Evolutionary conservation across 2,888 invertebrate species (phyloP), one percentile per base, ranked within the genome.

Genomic region (Noctua pronuba): DNA sequence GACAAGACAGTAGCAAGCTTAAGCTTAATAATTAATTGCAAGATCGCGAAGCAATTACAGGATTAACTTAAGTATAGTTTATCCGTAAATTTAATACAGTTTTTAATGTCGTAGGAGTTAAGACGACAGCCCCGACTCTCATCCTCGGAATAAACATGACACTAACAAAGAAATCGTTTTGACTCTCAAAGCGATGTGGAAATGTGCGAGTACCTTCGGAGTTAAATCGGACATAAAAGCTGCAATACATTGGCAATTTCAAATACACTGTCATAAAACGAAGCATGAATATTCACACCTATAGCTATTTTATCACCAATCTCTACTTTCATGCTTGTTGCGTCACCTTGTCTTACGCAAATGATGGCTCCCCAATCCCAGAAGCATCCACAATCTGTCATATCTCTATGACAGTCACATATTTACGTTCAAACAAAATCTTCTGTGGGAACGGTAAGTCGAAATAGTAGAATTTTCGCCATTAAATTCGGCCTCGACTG

Each of bases 391-490:
- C 88, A 89, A 92, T 91, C 88, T 92, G 90, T 93, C 90, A 86
- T 88, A 89, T 91, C 91, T 91, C 92, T 92, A 92, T 91, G 91
- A 92, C 90, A 91, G 89, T 84, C 78, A 31, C 79, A 88, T 89
- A 85, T 85, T 85, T 85, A 85, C 73, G 70, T 82, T 78, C 85
- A 79, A 87, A 82, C 80, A 86, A 76, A 73, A 74, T 85, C 80
- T 80, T 86, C 86, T 91, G 94, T 95, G 95, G 93, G 95, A 95
- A 94, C 90, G 80, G 79, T 86, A 90, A 95, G 94, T 92, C 90
- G 95, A 93, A 95, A 95, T 90, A 90, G 88, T 91, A 90, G 92
- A 93, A 91, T 94, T 91, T 95, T 95, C 91, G 93, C 94, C 90
- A 93, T 94, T 92, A 94, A 92, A 92, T 91, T 92, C 91, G 88